These are phyloP conservation scores for Urocynchramus pylzowi DNA, from an alignment of 2,113 vertebrate species.

Conservation along the genomic window DNA sequence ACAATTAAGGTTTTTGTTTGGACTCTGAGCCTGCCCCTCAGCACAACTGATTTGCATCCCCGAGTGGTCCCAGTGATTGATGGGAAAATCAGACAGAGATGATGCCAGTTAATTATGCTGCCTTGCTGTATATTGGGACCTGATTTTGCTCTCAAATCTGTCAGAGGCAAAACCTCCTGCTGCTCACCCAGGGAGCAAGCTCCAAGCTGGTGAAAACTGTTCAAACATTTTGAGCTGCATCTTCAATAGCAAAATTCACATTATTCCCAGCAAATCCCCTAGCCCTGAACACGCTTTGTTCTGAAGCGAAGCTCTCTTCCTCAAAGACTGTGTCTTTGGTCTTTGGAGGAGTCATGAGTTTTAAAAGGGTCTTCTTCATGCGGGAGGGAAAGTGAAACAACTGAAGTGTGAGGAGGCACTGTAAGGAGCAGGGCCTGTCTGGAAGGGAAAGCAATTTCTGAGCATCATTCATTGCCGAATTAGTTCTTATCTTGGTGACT, in stretches of 20 bases:
- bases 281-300: not conserved
- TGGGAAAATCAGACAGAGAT: slow-evolving; percentile 13
- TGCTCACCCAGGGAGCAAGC: not conserved
- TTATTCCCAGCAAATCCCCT: not conserved
- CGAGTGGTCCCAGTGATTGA: not conserved
- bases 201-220: not conserved
- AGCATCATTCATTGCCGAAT: slow-evolving; percentile 43
- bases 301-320: slow-evolving; percentile 31
- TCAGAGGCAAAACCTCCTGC: not conserved
- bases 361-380: slow-evolving; percentile 20
- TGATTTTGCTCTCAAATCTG: not conserved
- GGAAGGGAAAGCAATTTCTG: slow-evolving; percentile 45
- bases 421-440: slow-evolving; percentile 37
- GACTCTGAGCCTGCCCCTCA: slow-evolving; percentile 8
- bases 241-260: slow-evolving; percentile 2
- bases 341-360: slow-evolving; percentile 32
- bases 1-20: slow-evolving; percentile 47
- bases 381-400: not conserved
- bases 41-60: slow-evolving; percentile 15
- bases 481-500: slow-evolving; percentile 49
- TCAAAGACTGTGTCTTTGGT: not conserved
- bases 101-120: slow-evolving; percentile 37
- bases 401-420: not conserved
- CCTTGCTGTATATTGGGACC: not conserved
- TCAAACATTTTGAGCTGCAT: slow-evolving; percentile 24